A percentile compares a stretch with the other conserved stretches of the same genome.
phyloP scores from a whole-genome alignment of 2,113 vertebrate species.

The Coryphaenoides rupestris region DNA sequence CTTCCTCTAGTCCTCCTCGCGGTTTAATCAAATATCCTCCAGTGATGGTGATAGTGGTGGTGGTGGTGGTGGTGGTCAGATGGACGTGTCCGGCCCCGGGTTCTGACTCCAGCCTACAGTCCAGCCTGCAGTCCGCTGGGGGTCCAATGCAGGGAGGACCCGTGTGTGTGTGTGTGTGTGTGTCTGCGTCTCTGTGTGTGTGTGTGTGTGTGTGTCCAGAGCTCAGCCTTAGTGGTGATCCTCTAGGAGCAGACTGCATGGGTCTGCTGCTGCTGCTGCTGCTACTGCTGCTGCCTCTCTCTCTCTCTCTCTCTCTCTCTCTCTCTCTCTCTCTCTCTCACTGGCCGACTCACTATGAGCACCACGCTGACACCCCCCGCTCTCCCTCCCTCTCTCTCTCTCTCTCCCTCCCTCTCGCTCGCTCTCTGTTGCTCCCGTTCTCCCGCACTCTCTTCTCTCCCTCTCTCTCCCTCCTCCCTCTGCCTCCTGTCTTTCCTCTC shows the following conservation, averaged over 20 bases:
- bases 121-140: conserved; percentile 31
- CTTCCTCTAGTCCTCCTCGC: no score
- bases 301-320: conserved; percentile 31
- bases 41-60: no score
- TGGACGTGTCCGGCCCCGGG: no score
- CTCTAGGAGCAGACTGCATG: conserved; percentile 23
- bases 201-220: neutral
- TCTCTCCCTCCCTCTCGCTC: conserved; percentile 1
- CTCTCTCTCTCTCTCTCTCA: conserved; percentile 7
- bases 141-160: no score
- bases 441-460: conserved; percentile 13
- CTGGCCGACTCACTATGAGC: conserved; percentile 44
- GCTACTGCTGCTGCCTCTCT: conserved; percentile 25
- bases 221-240: neutral
- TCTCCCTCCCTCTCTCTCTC: conserved; percentile 20
- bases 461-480: conserved; percentile 29
- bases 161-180: neutral
- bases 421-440: conserved; percentile 6
- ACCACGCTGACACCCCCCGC: conserved; percentile 47
- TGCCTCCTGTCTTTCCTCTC: neutral
- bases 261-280: conserved; percentile 41
- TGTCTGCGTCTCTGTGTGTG: no score
- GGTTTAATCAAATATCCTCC: no score
- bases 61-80: no score
- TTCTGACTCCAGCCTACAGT: no score